phyloP scores from a whole-genome alignment of 1,140 invertebrate species.

The Wiebesia pumilae region DNA sequence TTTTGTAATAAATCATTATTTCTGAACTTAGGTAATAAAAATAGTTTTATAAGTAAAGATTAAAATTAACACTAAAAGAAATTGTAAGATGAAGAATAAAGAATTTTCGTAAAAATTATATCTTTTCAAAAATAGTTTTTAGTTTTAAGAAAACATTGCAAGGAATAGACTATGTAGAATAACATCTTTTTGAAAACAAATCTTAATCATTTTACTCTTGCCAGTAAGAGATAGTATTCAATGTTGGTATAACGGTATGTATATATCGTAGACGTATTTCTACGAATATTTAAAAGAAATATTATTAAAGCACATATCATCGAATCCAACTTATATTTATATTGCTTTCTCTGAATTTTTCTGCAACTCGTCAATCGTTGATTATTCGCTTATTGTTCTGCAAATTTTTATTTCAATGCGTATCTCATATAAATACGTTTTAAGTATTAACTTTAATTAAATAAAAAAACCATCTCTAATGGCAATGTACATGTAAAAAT shows the following conservation, averaged over 20 bases:
- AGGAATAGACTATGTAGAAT: not conserved
- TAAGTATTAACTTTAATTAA: no score
- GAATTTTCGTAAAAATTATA: not conserved
- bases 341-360: not conserved
- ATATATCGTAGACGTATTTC: no score
- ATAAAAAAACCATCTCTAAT: no score
- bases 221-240: not conserved
- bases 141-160: slow-evolving; percentile 16
- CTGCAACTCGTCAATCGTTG: not conserved
- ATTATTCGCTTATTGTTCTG: no score
- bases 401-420: no score
- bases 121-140: not conserved
- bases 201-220: not conserved
- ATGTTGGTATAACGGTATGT: not conserved
- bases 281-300: slow-evolving; percentile 4
- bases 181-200: slow-evolving; percentile 23
- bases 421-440: no score
- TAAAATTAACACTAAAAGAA: not conserved
- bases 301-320: not conserved
- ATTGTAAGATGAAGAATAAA: not conserved
- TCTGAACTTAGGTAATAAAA: not conserved
- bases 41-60: not conserved
- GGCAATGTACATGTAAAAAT: no score
- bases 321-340: not conserved
- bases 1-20: no score